A percentile compares a stretch with the other conserved stretches of the same genome.
phyloP scores from a whole-genome alignment of 2,113 vertebrate genomes.

The Eolophus roseicapilla region DNA sequence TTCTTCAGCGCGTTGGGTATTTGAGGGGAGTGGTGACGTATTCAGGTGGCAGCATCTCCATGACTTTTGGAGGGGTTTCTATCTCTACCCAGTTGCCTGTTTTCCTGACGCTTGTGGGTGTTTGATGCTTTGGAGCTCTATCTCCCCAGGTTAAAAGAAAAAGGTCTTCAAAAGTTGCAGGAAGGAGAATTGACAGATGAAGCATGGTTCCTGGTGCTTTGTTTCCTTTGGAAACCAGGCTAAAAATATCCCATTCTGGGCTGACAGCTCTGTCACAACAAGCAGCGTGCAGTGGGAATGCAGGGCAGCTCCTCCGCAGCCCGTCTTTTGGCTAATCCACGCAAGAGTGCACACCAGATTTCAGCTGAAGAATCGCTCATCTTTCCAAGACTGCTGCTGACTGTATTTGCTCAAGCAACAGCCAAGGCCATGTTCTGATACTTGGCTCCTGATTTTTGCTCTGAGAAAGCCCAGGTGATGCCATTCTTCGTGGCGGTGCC shows the following conservation, averaged over 20 bases:
- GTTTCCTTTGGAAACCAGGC: conserved; percentile 1
- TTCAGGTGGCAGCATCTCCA: background rate
- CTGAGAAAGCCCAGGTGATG: background rate
- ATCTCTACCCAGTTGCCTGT: rapidly evolving
- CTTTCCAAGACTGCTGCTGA: background rate
- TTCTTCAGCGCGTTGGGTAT: rapidly evolving
- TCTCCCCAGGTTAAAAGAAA: background rate
- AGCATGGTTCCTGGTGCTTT: background rate
- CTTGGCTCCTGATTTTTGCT: background rate
- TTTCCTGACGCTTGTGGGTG: background rate
- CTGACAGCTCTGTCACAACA: background rate
- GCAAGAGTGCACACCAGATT: rapidly evolving
- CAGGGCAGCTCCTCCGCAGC: background rate
- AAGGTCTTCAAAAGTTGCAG: background rate
- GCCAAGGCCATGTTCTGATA: rapidly evolving
- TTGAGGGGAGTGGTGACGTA: rapidly evolving
- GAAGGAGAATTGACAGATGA: background rate
- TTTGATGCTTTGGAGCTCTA: background rate
- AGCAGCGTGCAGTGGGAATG: background rate
- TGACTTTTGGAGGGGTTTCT: background rate
- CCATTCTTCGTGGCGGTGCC: background rate
- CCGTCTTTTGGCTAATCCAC: background rate
- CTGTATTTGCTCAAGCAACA: background rate
- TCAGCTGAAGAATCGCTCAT: rapidly evolving
- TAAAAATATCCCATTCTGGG: background rate